Evolutionary conservation across 2,888 invertebrate genomes (phyloP).

Genomic region (Endotricha flammealis): DNA sequence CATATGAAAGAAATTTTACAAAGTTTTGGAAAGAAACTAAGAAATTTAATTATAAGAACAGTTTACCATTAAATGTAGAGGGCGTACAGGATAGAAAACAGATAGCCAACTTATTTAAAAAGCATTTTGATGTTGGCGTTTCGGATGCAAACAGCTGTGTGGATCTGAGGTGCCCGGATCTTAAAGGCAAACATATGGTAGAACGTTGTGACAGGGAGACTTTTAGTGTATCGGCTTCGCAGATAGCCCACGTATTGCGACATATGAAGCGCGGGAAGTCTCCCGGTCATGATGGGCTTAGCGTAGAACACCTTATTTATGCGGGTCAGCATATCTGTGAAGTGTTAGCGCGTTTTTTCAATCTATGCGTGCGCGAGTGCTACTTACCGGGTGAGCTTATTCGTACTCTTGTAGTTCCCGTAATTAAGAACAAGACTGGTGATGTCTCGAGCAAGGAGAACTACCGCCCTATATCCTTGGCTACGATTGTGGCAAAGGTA

Average conservation of each 20-base stretch:
- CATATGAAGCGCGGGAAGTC: slow-evolving; percentile 4
- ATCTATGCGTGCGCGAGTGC: slow-evolving; percentile 6
- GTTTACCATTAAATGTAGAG: not conserved
- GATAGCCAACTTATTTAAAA: not conserved
- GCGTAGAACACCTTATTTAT: not conserved
- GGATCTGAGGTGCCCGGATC: no score
- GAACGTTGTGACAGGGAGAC: not conserved
- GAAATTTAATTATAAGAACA: not conserved
- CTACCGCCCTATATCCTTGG: no score
- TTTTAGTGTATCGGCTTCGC: no score
- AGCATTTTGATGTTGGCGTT: not conserved
- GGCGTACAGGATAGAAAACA: not conserved
- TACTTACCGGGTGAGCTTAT: not conserved
- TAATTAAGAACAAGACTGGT: no score
- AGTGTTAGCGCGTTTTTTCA: no score
- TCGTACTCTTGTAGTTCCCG: no score
- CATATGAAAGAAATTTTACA: not conserved
- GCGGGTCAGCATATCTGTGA: not conserved
- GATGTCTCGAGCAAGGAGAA: no score
- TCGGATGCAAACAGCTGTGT: no score
- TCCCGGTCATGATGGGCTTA: not conserved
- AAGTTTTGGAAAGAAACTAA: slow-evolving; percentile 4
- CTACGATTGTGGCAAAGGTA: no score
- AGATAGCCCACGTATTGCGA: not conserved
- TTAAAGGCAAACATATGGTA: not conserved